Evolutionary conservation across 2,797 vertebrate genomes (phyloP).

Genomic region (Clamator glandarius): DNA sequence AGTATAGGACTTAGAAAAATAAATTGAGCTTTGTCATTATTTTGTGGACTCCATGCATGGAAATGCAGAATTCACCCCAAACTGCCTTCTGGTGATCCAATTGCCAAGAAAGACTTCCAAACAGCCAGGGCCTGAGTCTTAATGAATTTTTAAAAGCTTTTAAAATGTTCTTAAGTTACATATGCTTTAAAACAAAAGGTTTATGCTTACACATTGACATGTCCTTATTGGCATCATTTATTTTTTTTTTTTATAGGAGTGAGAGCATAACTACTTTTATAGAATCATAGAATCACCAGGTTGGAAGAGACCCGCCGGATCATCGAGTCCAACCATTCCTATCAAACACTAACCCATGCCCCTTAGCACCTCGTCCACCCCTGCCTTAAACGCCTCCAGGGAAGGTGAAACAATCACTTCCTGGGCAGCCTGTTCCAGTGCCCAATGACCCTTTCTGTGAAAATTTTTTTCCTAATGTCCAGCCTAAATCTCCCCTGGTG

Average conservation of each 20-base stretch:
- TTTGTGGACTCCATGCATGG: background rate
- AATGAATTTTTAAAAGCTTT: constrained; percentile 3
- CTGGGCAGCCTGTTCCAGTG: too few species aligned
- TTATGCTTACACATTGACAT: constrained; percentile 46
- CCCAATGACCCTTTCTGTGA: too few species aligned
- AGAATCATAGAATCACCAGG: too few species aligned
- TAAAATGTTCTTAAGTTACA: background rate
- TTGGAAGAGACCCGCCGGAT: too few species aligned
- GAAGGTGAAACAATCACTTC: too few species aligned
- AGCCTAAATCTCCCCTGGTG: too few species aligned
- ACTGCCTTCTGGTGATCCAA: background rate
- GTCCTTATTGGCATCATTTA: constrained; percentile 12
- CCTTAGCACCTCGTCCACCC: too few species aligned
- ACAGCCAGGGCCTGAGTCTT: background rate
- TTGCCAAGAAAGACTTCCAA: background rate
- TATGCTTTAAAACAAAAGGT: constrained; percentile 35
- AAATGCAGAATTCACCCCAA: background rate
- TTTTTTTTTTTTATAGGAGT: constrained; percentile 49
- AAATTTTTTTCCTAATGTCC: too few species aligned
- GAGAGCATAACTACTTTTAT: constrained; percentile 24
- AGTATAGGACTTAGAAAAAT: background rate
- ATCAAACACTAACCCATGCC: too few species aligned
- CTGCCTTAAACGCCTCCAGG: too few species aligned
- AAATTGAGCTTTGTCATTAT: background rate
- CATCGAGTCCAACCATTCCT: too few species aligned